Conservation (phyloP, 2,888 invertebrate species). For the Malthinus flaveolus region DNA sequence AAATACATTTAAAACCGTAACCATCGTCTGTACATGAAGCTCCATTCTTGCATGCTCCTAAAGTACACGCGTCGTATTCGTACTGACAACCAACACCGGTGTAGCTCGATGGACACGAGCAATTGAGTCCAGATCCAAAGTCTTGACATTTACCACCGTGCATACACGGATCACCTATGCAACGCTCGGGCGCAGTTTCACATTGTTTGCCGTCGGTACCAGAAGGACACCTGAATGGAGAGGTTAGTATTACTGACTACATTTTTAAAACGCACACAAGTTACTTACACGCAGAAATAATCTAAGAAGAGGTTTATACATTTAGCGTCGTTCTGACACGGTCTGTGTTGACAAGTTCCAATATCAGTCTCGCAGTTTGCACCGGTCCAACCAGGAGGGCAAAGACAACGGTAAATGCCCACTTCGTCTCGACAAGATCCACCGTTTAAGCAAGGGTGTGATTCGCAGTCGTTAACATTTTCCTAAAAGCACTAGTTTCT, state of each 20-base stretch:
- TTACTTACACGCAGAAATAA: constrained; percentile 83
- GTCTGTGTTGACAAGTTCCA: constrained; percentile 81
- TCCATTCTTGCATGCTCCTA: constrained; percentile 89
- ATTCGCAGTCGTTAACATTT: constrained; percentile 86
- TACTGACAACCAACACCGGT: constrained; percentile 87
- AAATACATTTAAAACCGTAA: constrained; percentile 81
- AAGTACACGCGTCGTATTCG: constrained; percentile 90
- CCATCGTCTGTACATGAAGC: constrained; percentile 89
- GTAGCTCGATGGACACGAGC: constrained; percentile 85
- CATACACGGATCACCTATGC: constrained; percentile 93
- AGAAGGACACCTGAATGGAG: constrained; percentile 74
- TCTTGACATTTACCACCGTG: constrained; percentile 95
- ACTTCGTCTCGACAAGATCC: constrained; percentile 86
- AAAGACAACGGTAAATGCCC: constrained; percentile 80
- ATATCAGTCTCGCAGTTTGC: constrained; percentile 84
- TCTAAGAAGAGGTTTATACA: constrained; percentile 93
- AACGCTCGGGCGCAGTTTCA: constrained; percentile 94
- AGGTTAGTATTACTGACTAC: background rate
- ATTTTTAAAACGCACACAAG: background rate
- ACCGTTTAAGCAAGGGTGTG: constrained; percentile 85
- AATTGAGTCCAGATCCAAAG: constrained; percentile 93
- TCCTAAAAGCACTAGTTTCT: constrained; percentile 43
- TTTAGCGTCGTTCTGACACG: constrained; percentile 90
- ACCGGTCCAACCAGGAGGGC: constrained; percentile 86
- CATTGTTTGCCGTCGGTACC: constrained; percentile 97